Base-by-base conservation (phyloP, 92 coral and sea anemone genomes). In the Epizoanthus ramosus region DNA sequence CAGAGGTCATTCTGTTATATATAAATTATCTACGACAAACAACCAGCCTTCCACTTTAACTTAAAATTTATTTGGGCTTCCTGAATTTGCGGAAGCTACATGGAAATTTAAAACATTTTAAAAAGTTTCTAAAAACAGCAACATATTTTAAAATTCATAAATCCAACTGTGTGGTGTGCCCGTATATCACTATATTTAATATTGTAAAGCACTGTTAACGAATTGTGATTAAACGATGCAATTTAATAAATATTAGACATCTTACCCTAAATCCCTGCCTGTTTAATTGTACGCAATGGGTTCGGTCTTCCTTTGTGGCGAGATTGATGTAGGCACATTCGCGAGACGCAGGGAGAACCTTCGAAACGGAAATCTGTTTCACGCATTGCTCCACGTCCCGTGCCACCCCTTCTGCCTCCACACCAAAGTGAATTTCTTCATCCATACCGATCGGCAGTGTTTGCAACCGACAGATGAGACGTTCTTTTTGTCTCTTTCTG, bases 381-480 rank as follows among this genome's bases (percentile, higher is more conserved):
- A 96, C 97, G 17, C 93, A 86, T n/a, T 94, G 89, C 39, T 92
- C 83, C 5, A 94, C 88, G 81, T 96, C 99, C 23, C 77, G 83
- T 37, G 91, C 89, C 43, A 92, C 92, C 16, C 87, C 90, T 76
- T 86, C 87, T 19, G 99, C 99, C 86, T 96, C 99, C 54, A 68
- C 82, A 73, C 92, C 90, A 65, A 96, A 96, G 91, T 96, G 98
- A 57, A 96, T 94, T 86, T 94, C 99, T 89, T 94, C 96, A 60
- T 89, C 95, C 82, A 77, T 77, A 19, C 60, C 4, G 13, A 47
- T 47, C 54, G 12, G 15, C 15, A 47, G 54, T 47, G 54, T 47
- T 47, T 47, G 33, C 25, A 9, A 47, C 13, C 24, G 77, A n/a
- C 18, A 50, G 13, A 19, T 10, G 15, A 21, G 23, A 50, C 12